phyloP scores from a whole-genome alignment of 2,113 vertebrate species.

The Colius striatus region DNA sequence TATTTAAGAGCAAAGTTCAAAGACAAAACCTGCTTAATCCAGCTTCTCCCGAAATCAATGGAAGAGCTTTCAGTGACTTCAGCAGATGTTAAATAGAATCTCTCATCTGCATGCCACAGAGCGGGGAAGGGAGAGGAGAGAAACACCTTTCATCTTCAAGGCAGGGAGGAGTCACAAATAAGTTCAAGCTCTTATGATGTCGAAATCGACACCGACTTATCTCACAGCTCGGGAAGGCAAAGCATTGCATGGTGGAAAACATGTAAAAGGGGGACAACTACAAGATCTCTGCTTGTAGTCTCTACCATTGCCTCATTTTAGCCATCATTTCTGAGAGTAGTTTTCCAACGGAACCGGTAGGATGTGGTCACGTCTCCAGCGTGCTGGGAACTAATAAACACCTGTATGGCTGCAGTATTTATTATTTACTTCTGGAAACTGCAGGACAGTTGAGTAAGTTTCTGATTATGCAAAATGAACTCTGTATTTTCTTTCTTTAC shows the following conservation, averaged over 20 bases:
- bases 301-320: background rate
- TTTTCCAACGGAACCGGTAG: background rate
- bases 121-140: background rate
- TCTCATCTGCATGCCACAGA: background rate
- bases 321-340: background rate
- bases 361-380: background rate
- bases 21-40: conserved; percentile 34
- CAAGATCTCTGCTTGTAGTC: background rate
- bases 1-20: background rate
- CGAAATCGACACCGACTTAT: background rate
- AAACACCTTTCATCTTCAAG: background rate
- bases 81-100: background rate
- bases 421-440: background rate
- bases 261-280: background rate
- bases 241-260: background rate
- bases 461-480: background rate
- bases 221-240: background rate
- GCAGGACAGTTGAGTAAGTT: background rate
- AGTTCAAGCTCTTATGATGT: background rate
- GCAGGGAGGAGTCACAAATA: background rate
- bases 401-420: background rate
- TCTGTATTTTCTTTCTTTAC: background rate
- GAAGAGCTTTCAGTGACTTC: background rate
- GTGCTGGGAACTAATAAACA: background rate
- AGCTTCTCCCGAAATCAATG: background rate